phyloP scores from a whole-genome alignment of 1,140 invertebrate genomes.

The Drosophila setifemur region DNA sequence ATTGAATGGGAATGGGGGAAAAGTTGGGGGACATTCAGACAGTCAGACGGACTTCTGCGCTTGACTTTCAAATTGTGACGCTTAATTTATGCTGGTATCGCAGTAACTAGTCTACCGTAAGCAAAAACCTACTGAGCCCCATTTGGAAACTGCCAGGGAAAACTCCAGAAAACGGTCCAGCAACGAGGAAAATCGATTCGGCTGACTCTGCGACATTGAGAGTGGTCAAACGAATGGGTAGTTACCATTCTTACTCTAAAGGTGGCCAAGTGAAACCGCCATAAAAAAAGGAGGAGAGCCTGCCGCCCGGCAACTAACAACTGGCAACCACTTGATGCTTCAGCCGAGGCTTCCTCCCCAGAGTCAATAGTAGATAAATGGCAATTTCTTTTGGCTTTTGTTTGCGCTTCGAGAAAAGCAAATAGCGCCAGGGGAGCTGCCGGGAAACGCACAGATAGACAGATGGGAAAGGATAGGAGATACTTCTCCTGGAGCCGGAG shows the following conservation, averaged over 20 bases:
- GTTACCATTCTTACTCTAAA: too few species aligned
- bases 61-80: conserved; percentile 66
- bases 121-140: conserved; percentile 21
- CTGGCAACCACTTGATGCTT: conserved; percentile 40
- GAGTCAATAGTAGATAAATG: conserved; percentile 79
- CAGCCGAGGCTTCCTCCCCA: conserved; percentile 20
- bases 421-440: conserved; percentile 31
- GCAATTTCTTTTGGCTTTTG: conserved; percentile 73
- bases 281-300: conserved; percentile 4
- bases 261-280: neutral
- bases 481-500: too few species aligned
- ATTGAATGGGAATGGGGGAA: conserved; percentile 37
- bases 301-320: neutral
- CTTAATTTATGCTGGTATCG: conserved; percentile 70
- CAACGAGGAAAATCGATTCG: conserved; percentile 27
- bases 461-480: neutral
- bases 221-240: conserved; percentile 30
- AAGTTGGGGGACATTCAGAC: neutral
- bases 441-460: neutral
- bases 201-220: conserved; percentile 23
- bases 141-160: neutral
- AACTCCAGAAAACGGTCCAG: conserved; percentile 4
- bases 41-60: conserved; percentile 32
- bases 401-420: conserved; percentile 72
- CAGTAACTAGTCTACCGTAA: conserved; percentile 38